Conservation (phyloP, 2,797 vertebrate species). For the Diplodus sargus region DNA sequence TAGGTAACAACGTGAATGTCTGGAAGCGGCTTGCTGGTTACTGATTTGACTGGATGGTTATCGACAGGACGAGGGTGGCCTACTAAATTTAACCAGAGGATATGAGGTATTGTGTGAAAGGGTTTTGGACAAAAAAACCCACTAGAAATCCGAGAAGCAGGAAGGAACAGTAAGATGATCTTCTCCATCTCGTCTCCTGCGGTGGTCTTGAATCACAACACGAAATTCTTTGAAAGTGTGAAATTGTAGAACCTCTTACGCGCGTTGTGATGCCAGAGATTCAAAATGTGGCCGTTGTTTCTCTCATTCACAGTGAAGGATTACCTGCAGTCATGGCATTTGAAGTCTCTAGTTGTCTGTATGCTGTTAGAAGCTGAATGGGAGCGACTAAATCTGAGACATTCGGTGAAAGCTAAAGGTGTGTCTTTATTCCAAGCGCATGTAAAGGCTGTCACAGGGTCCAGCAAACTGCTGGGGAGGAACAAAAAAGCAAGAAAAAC, state of each 20-base stretch:
- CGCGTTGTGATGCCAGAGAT: conserved; percentile 5
- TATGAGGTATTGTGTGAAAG: not conserved
- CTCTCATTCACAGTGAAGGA: conserved; percentile 12
- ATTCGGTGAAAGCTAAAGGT: not conserved
- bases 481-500: not conserved
- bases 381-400: not conserved
- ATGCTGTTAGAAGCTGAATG: not conserved
- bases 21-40: not conserved
- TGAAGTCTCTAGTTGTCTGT: conserved; percentile 6
- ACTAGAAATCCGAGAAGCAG: conserved; percentile 20
- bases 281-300: conserved; percentile 1
- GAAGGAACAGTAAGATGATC: conserved; percentile 26
- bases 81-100: conserved; percentile 1
- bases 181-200: conserved; percentile 10
- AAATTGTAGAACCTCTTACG: not conserved
- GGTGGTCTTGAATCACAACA: conserved; percentile 34
- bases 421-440: not conserved
- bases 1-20: not conserved
- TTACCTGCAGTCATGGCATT: conserved; percentile 4
- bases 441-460: not conserved
- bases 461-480: conserved; percentile 3
- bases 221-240: conserved; percentile 32
- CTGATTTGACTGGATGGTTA: not conserved
- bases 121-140: conserved; percentile 1
- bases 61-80: not conserved